Percentiles rank a stretch among this genome's conserved stretches.
These are phyloP conservation scores for Crossaster papposus DNA, from an alignment of 53 echinoderm and acorn worm genomes.

Conservation along the genomic window DNA sequence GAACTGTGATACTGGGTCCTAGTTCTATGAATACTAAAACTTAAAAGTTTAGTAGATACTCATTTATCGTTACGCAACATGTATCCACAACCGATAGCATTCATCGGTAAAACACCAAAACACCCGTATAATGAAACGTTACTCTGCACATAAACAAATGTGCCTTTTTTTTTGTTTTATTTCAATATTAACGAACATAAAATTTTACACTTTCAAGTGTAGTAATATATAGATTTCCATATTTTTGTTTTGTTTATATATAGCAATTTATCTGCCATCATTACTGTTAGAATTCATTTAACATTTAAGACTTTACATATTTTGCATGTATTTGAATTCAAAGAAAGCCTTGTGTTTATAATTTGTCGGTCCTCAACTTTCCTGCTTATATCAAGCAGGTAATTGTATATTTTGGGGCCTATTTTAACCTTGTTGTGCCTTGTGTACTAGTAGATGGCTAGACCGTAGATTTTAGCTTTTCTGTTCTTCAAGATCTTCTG, in stretches of 20 bases:
- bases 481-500: background rate
- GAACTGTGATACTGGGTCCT: no score
- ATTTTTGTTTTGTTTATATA: constrained; percentile 19
- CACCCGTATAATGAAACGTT: background rate
- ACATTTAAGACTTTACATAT: constrained; percentile 31
- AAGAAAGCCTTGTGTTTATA: constrained; percentile 10
- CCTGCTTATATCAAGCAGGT: background rate
- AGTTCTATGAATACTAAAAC: no score
- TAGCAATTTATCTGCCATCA: constrained; percentile 32
- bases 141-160: constrained; percentile 46
- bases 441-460: constrained; percentile 43
- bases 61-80: no score
- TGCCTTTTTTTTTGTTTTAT: constrained; percentile 34
- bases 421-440: constrained; percentile 52
- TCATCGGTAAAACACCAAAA: background rate
- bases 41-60: no score
- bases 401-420: constrained; percentile 49
- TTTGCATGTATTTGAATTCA: constrained; percentile 11
- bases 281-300: constrained; percentile 28
- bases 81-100: no score
- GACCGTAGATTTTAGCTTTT: constrained; percentile 19
- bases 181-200: constrained; percentile 25
- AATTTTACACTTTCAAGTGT: constrained; percentile 55
- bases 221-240: constrained; percentile 46
- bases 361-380: constrained; percentile 1